Evolutionary conservation across 2,888 invertebrate genomes (phyloP).

Genomic region (Lasioglossum oenotherae): DNA sequence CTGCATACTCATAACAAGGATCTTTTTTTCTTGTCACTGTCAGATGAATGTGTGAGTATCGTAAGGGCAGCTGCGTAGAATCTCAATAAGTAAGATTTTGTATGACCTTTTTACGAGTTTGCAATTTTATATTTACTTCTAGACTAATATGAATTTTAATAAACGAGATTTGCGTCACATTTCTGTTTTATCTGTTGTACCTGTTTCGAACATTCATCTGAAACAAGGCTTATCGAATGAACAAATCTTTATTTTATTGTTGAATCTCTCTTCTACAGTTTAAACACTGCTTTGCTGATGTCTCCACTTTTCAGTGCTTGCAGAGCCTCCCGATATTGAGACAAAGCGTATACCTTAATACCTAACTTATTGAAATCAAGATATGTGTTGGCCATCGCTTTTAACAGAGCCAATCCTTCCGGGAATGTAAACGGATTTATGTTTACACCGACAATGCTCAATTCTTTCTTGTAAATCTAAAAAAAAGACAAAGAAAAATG

Average conservation of each 20-base stretch:
- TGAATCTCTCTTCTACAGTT: conserved; percentile 75
- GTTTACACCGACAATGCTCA: conserved; percentile 88
- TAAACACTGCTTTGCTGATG: conserved; percentile 88
- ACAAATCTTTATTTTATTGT: conserved; percentile 1
- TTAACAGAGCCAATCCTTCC: conserved; percentile 87
- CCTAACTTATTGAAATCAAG: conserved; percentile 87
- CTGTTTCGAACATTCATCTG: neutral
- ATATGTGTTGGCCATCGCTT: conserved; percentile 88
- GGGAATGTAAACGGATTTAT: conserved; percentile 89
- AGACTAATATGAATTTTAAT: conserved; percentile 75
- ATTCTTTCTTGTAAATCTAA: conserved; percentile 88
- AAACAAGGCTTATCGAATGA: neutral
- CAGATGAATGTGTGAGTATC: conserved; percentile 31
- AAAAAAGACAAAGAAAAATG: conserved; percentile 74
- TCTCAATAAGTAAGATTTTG: conserved; percentile 68
- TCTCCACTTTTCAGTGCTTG: conserved; percentile 85
- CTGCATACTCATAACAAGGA: conserved; percentile 63
- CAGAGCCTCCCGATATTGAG: conserved; percentile 86
- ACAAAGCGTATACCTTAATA: conserved; percentile 86
- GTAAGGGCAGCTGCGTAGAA: conserved; percentile 50
- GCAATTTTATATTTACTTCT: conserved; percentile 85
- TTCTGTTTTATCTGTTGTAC: neutral
- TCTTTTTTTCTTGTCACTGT: conserved; percentile 36
- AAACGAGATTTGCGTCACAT: conserved; percentile 52
- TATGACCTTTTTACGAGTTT: conserved; percentile 75